These are phyloP conservation scores for Drosophila orosa DNA, from an alignment of 1,140 invertebrate species.

Conservation along the genomic window DNA sequence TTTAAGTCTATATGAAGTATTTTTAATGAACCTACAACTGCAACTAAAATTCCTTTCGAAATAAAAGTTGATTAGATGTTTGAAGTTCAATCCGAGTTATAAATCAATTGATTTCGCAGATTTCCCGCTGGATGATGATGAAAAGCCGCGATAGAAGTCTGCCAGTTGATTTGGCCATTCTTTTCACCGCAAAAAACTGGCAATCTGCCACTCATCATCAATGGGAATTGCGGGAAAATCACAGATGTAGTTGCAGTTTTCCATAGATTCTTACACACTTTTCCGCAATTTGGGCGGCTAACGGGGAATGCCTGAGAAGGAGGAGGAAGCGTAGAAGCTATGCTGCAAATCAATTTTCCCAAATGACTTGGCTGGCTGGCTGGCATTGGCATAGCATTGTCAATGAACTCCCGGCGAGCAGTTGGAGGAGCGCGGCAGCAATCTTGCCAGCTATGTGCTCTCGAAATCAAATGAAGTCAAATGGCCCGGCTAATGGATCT, in stretches of 20 bases:
- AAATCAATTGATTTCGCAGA: neutral
- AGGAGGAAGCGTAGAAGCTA: neutral
- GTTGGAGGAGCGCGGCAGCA: slow-evolving; percentile 3
- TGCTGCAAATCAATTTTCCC: slow-evolving; percentile 43
- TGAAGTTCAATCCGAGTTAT: neutral
- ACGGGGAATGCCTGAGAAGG: slow-evolving; percentile 3
- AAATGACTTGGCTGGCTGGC: slow-evolving; percentile 15
- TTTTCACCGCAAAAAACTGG: neutral
- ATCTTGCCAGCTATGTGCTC: slow-evolving; percentile 10
- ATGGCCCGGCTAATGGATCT: slow-evolving; percentile 43
- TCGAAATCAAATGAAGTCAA: slow-evolving; percentile 45
- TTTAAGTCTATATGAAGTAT: slow-evolving; percentile 10
- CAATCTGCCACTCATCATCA: slow-evolving; percentile 39
- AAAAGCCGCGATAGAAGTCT: neutral
- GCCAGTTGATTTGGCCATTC: slow-evolving; percentile 2
- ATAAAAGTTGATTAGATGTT: slow-evolving; percentile 13
- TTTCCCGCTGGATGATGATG: neutral
- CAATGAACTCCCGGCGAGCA: slow-evolving; percentile 32
- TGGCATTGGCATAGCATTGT: slow-evolving; percentile 24
- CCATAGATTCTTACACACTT: slow-evolving; percentile 6
- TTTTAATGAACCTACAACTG: slow-evolving; percentile 11
- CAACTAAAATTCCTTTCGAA: neutral
- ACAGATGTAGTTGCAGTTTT: slow-evolving; percentile 23
- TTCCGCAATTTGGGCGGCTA: slow-evolving; percentile 19
- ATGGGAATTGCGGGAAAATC: slow-evolving; percentile 42